Evolutionary conservation across 2,888 invertebrate genomes (phyloP).

Genomic region (Cyrtodaria siliqua): DNA sequence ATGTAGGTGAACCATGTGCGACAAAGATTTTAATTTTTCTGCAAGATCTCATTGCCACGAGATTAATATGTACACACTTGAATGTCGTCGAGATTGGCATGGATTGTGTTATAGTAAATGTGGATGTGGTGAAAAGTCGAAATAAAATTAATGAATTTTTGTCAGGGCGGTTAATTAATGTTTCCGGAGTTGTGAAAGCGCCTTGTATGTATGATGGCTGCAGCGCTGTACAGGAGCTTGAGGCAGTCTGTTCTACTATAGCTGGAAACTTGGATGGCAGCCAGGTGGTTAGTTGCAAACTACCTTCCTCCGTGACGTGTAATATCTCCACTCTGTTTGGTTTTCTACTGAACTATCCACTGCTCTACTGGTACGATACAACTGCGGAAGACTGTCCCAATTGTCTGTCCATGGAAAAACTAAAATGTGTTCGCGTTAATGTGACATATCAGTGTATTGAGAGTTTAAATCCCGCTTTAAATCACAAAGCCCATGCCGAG

Average conservation of each 20-base stretch:
- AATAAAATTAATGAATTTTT: background rate
- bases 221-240: background rate
- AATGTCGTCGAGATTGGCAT: conserved; percentile 55
- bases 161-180: conserved; percentile 42
- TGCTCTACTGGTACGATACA: conserved; percentile 70
- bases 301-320: background rate
- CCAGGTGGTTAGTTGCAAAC: conserved; percentile 3
- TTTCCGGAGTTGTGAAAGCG: conserved; percentile 22
- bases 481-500: too few relatives aligned
- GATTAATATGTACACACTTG: conserved; percentile 44
- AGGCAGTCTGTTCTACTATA: background rate
- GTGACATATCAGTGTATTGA: background rate
- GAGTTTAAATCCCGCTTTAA: background rate
- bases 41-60: conserved; percentile 16
- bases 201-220: conserved; percentile 1
- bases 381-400: conserved; percentile 36
- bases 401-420: conserved; percentile 66
- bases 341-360: conserved; percentile 70
- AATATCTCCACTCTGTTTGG: conserved; percentile 72
- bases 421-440: conserved; percentile 54
- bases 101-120: conserved; percentile 64
- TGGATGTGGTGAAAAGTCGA: conserved; percentile 15
- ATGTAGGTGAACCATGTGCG: conserved; percentile 41
- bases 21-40: conserved; percentile 37
- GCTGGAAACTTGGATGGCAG: conserved; percentile 1